Conservation (phyloP, 2,113 vertebrate species). For the Sapayoa aenigma region DNA sequence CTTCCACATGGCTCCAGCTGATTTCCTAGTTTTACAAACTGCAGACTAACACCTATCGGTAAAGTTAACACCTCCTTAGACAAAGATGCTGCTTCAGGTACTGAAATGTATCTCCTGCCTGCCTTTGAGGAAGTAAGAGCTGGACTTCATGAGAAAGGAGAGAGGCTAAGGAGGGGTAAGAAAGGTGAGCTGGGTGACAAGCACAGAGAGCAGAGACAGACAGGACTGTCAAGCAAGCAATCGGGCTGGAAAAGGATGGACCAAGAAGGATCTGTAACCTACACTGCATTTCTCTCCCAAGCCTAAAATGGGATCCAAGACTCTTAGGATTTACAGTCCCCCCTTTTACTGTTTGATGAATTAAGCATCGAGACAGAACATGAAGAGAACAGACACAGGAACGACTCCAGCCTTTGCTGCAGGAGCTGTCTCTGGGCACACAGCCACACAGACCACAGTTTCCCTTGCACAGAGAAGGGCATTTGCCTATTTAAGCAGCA, state of each 20-base stretch:
- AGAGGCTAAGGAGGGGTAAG: too few species aligned
- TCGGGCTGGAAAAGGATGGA: neutral
- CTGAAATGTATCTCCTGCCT: neutral
- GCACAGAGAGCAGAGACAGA: neutral
- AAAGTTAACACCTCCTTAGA: neutral
- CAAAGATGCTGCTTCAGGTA: neutral
- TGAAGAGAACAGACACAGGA: accelerated
- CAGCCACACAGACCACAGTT: accelerated
- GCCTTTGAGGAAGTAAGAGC: neutral
- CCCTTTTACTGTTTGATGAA: neutral
- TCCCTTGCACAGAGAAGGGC: accelerated
- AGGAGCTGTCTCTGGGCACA: accelerated
- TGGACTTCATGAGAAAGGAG: neutral
- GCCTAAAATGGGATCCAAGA: neutral
- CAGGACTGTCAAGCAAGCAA: accelerated
- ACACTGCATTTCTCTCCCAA: neutral
- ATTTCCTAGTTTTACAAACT: accelerated
- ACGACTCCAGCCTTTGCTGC: accelerated
- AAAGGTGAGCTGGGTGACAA: neutral
- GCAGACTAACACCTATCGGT: accelerated
- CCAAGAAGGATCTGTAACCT: neutral
- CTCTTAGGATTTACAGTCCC: neutral
- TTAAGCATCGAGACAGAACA: accelerated
- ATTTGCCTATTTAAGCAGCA: neutral
- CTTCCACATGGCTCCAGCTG: neutral